phyloP scores from a whole-genome alignment of 2,113 vertebrate species.

The Noctilio leporinus region DNA sequence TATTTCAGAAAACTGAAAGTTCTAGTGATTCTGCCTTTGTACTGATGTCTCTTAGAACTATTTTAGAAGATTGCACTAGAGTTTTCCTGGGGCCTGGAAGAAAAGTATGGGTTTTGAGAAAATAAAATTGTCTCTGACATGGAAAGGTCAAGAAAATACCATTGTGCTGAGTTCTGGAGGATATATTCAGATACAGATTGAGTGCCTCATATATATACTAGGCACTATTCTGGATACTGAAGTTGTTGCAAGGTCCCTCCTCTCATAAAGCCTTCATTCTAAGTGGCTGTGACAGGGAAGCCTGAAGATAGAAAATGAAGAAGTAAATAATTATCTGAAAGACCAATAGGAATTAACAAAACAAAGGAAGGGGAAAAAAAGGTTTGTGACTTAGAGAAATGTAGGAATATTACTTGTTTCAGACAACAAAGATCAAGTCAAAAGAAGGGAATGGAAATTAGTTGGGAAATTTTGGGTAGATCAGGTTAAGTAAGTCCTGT shows the following conservation, averaged over 20 bases:
- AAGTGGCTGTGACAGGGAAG: background rate
- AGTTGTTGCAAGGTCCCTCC: background rate
- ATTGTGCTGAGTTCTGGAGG: background rate
- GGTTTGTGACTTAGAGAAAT: background rate
- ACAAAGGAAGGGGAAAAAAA: background rate
- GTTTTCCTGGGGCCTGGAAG: background rate
- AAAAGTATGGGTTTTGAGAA: slow-evolving; percentile 8
- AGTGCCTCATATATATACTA: background rate
- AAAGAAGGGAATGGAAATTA: background rate
- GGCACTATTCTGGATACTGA: background rate
- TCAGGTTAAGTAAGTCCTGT: background rate
- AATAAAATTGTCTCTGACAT: background rate
- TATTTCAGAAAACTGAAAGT: slow-evolving; percentile 15
- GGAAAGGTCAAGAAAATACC: background rate
- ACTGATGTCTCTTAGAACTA: background rate
- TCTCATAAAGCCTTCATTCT: background rate
- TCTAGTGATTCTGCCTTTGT: background rate
- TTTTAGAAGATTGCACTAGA: background rate
- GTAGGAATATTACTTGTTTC: background rate
- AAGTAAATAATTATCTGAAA: slow-evolving; percentile 35
- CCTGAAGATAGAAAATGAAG: background rate
- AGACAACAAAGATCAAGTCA: background rate
- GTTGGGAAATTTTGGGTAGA: background rate
- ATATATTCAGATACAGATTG: background rate
- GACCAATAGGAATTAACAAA: slow-evolving; percentile 16